A percentile compares a stretch with the other conserved stretches of the same genome.
Conservation (phyloP, 2,113 vertebrate genomes). For the Tupaia chinensis region DNA sequence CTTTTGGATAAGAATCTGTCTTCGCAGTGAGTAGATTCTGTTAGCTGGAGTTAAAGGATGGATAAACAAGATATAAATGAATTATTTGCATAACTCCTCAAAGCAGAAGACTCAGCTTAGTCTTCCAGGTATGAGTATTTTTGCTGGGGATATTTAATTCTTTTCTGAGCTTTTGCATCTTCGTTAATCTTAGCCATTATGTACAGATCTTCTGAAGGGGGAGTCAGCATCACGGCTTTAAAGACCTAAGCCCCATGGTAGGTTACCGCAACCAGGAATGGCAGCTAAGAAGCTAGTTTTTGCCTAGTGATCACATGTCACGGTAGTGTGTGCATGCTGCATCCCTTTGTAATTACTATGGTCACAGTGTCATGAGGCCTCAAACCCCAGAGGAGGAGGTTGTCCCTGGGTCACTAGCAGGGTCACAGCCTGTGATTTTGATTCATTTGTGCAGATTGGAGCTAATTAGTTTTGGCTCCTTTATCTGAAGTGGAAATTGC, state of each 20-base stretch:
- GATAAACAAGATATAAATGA: not conserved
- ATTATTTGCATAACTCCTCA: not conserved
- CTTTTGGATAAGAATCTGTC: not conserved
- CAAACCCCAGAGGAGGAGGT: not conserved
- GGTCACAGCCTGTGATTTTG: not conserved
- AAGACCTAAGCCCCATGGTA: not conserved
- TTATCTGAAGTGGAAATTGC: conserved; percentile 16
- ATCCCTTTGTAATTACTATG: not conserved
- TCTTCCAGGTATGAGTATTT: not conserved
- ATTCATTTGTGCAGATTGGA: conserved; percentile 24
- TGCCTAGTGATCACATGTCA: not conserved
- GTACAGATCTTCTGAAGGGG: not conserved
- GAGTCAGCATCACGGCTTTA: not conserved
- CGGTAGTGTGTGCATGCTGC: rapidly evolving
- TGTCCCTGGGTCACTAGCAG: not conserved
- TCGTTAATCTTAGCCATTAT: not conserved
- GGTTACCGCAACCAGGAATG: no score
- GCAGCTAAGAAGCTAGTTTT: not conserved
- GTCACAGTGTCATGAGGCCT: not conserved
- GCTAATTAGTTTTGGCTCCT: conserved; percentile 39
- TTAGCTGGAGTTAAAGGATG: no score
- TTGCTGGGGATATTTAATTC: not conserved
- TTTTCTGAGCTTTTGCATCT: not conserved
- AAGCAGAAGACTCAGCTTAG: not conserved
- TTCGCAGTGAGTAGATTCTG: not conserved